phyloP scores from a whole-genome alignment of 2,888 invertebrate genomes.

The Eurytoma californica region DNA sequence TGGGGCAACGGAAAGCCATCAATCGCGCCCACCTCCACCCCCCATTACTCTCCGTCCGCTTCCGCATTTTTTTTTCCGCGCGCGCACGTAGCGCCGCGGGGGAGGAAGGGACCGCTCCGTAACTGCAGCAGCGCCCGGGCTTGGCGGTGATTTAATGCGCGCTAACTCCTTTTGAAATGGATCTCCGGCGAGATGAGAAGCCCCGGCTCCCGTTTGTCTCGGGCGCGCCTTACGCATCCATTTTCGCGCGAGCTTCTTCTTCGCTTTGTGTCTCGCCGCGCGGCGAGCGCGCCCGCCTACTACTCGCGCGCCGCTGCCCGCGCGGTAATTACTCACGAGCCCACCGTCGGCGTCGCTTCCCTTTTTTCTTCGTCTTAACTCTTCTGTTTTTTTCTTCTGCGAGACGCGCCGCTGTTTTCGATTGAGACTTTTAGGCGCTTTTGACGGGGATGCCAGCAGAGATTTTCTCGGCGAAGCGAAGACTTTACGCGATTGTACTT shows the following conservation, averaged over 20 bases:
- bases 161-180: constrained; percentile 46
- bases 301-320: background rate
- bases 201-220: constrained; percentile 23
- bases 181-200: constrained; percentile 37
- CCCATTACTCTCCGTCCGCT: constrained; percentile 38
- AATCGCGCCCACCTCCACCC: constrained; percentile 16
- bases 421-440: too few species aligned
- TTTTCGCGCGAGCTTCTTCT: constrained; percentile 29
- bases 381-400: too few species aligned
- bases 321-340: too few species aligned
- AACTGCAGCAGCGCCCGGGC: too few species aligned
- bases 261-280: constrained; percentile 10
- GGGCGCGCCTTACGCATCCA: constrained; percentile 6
- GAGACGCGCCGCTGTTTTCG: too few species aligned
- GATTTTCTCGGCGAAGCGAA: too few species aligned
- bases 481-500: too few species aligned
- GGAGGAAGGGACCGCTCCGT: background rate
- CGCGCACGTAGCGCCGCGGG: background rate
- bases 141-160: constrained; percentile 38
- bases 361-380: too few species aligned
- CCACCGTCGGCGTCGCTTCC: too few species aligned
- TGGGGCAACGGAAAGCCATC: constrained; percentile 15
- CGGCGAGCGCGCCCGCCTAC: background rate
- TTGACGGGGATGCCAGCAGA: too few species aligned
- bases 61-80: constrained; percentile 31